Evolutionary conservation across 2,113 vertebrate species (phyloP).

Genomic region (Myiozetetes cayanensis): DNA sequence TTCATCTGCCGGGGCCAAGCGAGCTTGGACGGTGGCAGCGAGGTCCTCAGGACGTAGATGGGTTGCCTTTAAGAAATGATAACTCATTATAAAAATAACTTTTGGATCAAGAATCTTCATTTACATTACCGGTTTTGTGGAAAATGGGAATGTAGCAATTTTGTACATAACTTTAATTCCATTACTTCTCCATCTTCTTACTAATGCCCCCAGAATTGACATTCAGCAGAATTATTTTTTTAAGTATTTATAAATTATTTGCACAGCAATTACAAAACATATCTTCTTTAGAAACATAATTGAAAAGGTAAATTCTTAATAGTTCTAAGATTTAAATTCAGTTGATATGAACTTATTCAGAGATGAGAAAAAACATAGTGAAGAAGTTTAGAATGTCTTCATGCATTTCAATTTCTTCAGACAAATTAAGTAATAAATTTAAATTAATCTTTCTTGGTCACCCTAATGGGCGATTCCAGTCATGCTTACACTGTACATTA

Average conservation of each 20-base stretch:
- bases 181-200: background rate
- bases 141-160: background rate
- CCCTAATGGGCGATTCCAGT: background rate
- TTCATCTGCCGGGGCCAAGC: too few species aligned
- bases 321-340: background rate
- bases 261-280: background rate
- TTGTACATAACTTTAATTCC: background rate
- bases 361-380: background rate
- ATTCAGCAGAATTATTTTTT: background rate
- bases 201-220: background rate
- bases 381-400: background rate
- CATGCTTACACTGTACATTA: background rate
- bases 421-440: background rate
- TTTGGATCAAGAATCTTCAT: background rate
- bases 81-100: background rate
- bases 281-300: background rate
- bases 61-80: background rate
- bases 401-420: background rate
- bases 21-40: too few species aligned
- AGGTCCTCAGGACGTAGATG: too few species aligned
- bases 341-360: background rate
- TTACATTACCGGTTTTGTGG: background rate
- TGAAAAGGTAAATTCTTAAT: background rate
- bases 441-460: background rate
- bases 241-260: background rate